Evolutionary conservation across 2,113 vertebrate species (phyloP).

Genomic region (Anser cygnoides): DNA sequence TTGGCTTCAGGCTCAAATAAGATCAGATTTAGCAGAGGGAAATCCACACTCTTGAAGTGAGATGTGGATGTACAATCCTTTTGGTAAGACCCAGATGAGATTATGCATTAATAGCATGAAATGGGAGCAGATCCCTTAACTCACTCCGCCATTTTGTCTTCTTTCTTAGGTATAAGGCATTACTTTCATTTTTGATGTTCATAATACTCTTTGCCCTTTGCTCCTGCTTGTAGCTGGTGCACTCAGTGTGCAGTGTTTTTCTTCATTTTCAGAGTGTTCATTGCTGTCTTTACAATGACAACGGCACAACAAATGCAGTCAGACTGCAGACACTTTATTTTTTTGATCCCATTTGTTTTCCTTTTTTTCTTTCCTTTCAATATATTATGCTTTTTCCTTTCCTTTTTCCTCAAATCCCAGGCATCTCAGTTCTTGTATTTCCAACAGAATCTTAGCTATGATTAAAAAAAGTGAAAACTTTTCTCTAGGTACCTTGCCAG

Average conservation of each 20-base stretch:
- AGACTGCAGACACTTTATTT: no score
- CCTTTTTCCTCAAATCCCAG: neutral
- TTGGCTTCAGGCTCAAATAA: neutral
- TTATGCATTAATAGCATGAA: rapidly evolving
- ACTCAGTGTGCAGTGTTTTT: rapidly evolving
- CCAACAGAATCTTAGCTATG: neutral
- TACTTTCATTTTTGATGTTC: neutral
- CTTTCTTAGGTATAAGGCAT: neutral
- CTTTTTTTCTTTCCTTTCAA: neutral
- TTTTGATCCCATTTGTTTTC: neutral
- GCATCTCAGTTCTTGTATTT: neutral
- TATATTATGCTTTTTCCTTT: neutral
- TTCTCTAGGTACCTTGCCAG: neutral
- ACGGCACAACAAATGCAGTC: neutral
- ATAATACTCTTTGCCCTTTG: neutral
- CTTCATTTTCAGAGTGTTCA: neutral
- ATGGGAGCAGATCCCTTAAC: neutral
- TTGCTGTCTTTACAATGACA: neutral
- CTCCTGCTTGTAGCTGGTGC: neutral
- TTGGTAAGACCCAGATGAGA: neutral
- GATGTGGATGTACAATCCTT: neutral
- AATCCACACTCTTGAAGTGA: neutral
- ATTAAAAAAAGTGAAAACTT: neutral
- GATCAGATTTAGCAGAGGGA: neutral
- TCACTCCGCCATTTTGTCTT: neutral